Conservation (phyloP, 2,113 vertebrate genomes). For the Mellivora capensis region DNA sequence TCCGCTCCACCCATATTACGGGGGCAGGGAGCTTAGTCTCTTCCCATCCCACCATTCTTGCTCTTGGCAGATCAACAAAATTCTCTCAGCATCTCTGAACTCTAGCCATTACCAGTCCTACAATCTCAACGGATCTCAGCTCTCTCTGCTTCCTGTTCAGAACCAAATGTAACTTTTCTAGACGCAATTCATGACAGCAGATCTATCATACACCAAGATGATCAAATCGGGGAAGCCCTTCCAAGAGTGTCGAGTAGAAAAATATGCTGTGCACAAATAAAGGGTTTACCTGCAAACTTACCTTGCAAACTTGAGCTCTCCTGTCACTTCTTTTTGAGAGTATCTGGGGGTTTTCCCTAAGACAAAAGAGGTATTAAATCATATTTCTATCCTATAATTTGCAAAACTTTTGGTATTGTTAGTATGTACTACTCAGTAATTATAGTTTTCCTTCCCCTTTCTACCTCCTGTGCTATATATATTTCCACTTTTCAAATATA, state of each 20-base stretch:
- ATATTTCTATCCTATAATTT: background rate
- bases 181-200: slow-evolving; percentile 28
- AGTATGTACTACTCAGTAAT: background rate
- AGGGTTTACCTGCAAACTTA: background rate
- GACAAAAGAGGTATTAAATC: background rate
- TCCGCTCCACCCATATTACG: background rate
- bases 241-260: slow-evolving; percentile 6
- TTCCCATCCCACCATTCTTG: background rate
- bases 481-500: background rate
- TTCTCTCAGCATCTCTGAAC: slow-evolving; percentile 37
- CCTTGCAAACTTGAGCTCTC: too few relatives aligned
- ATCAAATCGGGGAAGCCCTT: slow-evolving; percentile 18
- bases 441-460: background rate
- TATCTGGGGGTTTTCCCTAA: background rate
- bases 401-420: background rate
- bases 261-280: background rate
- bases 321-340: background rate
- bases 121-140: background rate
- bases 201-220: slow-evolving; percentile 37
- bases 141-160: slow-evolving; percentile 29
- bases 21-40: background rate
- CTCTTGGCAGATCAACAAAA: background rate
- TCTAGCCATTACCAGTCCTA: background rate
- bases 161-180: slow-evolving; percentile 29
- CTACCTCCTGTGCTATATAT: too few relatives aligned